Base-by-base conservation (phyloP, 2,797 vertebrate genomes). In the Peromyscus aztecus region DNA sequence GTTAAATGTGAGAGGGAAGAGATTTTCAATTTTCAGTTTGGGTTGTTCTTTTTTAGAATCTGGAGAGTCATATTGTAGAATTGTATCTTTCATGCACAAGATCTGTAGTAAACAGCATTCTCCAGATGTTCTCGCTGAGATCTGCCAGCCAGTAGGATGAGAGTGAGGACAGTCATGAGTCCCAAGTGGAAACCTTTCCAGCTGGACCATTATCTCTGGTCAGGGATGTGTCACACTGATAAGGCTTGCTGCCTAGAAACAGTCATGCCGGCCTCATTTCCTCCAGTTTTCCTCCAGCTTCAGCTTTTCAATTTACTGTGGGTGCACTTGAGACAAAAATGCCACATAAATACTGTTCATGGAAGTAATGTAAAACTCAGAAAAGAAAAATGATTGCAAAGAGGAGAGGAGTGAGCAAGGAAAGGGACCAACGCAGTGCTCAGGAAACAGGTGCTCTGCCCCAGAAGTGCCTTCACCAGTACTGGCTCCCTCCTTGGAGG, bases 211-310 rank as follows among this genome's bases (percentile, higher is more conserved):
- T 13, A 1, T 63, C 40, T 87, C 19, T 7, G 11, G 55, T 67
- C 55, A 46, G 40, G 67, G 63, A 57, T 85, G 84, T 90, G 71
- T 46, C 90, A 57, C 6, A 12, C 37, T 61, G 65, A 23, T 40
- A n/a, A 81, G 27, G 84, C 78, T 69, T 46, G 55, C 84, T 91
- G 59, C 76, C 94, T 92, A 82, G 40, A 91, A 59, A 13, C 31
- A 37, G 29, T 73, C 31, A 57, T 31, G 52, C 69, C 29, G n/a
- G 37, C 52, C 59, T 65, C 2, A 1, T 78, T 52, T n/a, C 4
- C 27, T 86, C 89, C 40, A 84, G 29, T 90, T 81, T 81, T n/a
- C 5, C 27, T 86, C 89, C 40, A 84, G 29, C 90, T 81, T 81
- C 43, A 27, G 16, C 40, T 57, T 69, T 61, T 69, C 69, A 43